Conservation (phyloP, 2,888 invertebrate species). For the Hypena proboscidalis region DNA sequence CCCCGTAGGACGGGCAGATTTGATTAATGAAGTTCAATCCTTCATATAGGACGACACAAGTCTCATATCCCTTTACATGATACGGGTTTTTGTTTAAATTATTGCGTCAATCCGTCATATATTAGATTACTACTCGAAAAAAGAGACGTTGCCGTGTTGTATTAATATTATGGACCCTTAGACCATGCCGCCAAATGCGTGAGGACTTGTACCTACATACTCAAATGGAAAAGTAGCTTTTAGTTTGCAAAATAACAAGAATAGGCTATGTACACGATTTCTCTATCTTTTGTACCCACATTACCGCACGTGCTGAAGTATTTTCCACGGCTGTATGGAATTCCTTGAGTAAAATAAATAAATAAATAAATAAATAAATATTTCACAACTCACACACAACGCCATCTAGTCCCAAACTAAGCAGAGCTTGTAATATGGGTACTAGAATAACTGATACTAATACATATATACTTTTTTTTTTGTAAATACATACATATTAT, state of each 20-base stretch:
- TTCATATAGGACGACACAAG: conserved; percentile 26
- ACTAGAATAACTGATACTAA: no score
- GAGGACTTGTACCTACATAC: background rate
- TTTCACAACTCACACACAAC: no score
- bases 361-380: no score
- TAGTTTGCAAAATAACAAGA: conserved; percentile 15
- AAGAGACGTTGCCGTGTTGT: background rate
- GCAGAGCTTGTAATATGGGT: no score
- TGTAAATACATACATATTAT: no score
- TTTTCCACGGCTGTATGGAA: no score
- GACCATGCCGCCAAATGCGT: no score
- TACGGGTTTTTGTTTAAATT: conserved; percentile 19
- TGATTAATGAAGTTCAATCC: conserved; percentile 37
- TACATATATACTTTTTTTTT: no score
- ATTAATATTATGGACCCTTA: background rate
- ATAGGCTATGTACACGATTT: conserved; percentile 17
- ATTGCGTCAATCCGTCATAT: conserved; percentile 16
- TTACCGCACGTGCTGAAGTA: no score
- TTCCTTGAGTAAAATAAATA: no score
- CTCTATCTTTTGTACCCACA: conserved; percentile 16
- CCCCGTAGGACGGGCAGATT: conserved; percentile 19
- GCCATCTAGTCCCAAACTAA: no score
- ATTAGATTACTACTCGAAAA: conserved; percentile 12
- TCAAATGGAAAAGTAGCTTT: conserved; percentile 21
- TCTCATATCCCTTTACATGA: conserved; percentile 17